Conservation (phyloP, 1,140 invertebrate species). For the Drosophila pectinifera region DNA sequence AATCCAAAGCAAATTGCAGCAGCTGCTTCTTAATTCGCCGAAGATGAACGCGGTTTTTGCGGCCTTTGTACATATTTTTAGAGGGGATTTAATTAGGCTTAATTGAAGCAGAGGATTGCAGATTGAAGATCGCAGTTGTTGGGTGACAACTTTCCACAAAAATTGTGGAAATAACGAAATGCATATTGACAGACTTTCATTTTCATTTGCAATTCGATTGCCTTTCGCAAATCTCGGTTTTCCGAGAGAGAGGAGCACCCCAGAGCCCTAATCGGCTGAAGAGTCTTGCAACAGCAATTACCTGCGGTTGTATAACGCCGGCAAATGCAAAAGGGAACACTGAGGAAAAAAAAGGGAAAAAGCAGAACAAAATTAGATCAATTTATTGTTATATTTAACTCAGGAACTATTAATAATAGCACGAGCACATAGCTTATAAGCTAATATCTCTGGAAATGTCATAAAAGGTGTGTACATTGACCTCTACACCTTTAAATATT, state of each 20-base stretch:
- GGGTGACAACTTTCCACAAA: constrained; percentile 75
- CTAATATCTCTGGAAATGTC: too few species aligned
- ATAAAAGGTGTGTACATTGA: too few species aligned
- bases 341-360: constrained; percentile 23
- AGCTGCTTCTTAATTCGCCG: constrained; percentile 57
- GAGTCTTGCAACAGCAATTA: constrained; percentile 68
- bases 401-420: too few species aligned
- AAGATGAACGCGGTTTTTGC: constrained; percentile 46
- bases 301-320: constrained; percentile 54
- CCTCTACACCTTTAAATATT: too few species aligned
- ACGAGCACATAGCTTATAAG: too few species aligned
- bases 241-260: constrained; percentile 20
- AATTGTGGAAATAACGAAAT: constrained; percentile 54
- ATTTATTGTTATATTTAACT: too few species aligned
- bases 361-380: too few species aligned
- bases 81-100: constrained; percentile 57
- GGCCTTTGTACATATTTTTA: constrained; percentile 39
- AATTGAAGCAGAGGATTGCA: constrained; percentile 66
- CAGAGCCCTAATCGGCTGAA: constrained; percentile 40
- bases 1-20: constrained; percentile 44
- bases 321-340: constrained; percentile 27
- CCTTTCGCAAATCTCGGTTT: constrained; percentile 52
- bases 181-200: constrained; percentile 71
- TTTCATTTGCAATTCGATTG: constrained; percentile 74
- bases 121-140: constrained; percentile 50